phyloP scores from a whole-genome alignment of 2,888 invertebrate genomes.

The Notodonta dromedarius region DNA sequence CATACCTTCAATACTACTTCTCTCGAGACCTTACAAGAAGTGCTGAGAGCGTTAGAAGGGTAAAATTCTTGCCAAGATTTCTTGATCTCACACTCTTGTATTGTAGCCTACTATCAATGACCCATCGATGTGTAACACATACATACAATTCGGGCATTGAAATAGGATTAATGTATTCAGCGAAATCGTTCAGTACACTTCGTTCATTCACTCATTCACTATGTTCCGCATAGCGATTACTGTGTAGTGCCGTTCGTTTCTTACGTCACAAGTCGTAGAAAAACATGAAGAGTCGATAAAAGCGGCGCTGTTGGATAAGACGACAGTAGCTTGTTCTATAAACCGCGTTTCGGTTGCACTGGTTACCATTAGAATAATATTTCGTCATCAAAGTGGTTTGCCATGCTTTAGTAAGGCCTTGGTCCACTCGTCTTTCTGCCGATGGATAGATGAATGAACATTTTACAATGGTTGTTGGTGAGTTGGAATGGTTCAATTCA shows the following conservation, averaged over 20 bases:
- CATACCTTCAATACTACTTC: no score
- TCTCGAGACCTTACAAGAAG: no score
- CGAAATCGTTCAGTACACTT: not conserved
- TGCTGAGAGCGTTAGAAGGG: no score
- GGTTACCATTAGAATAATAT: not conserved
- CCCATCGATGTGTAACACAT: not conserved
- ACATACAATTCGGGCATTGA: not conserved
- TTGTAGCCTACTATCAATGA: no score
- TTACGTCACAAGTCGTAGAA: slow-evolving; percentile 4
- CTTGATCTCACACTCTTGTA: no score
- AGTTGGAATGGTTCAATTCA: no score
- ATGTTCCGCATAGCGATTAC: slow-evolving; percentile 41
- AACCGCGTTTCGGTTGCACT: slow-evolving; percentile 3
- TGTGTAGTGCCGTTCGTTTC: slow-evolving; percentile 30
- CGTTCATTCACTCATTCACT: slow-evolving; percentile 13
- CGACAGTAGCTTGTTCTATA: not conserved
- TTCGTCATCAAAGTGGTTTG: not conserved
- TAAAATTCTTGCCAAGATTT: no score
- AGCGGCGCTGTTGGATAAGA: not conserved
- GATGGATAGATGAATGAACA: no score
- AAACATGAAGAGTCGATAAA: slow-evolving; percentile 3
- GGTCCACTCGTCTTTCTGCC: not conserved
- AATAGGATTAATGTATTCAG: no score
- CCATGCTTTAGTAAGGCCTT: not conserved
- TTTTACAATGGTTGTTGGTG: no score